Evolutionary conservation across 2,113 vertebrate genomes (phyloP), one percentile per base, ranked within the genome.

Genomic region (Lates calcarifer): DNA sequence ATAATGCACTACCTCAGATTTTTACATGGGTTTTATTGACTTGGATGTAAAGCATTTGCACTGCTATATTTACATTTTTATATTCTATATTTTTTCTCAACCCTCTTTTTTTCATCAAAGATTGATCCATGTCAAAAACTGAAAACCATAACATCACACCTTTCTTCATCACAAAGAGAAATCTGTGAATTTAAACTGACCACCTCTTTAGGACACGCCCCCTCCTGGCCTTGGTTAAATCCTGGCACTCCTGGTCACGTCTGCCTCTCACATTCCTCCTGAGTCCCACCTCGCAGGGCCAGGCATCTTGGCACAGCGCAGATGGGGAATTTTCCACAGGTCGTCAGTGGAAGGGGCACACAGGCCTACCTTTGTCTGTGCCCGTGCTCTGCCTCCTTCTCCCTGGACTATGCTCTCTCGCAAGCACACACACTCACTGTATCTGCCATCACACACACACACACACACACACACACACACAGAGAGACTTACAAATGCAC

Each of bases 281-380:
- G 67, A 82, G 77, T 80, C 79, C 85, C 56, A 43, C 85, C 78
- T 78, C 61, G 3, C 24, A 81, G 72, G 86, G 53, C 86, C 87
- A 85, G 83, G 84, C 89, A 41, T 85, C 87, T 91, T 94, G 91
- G 92, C 93, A 88, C 87, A 20, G 75, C 72, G 49, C 77, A 66
- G 86, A 83, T 18, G 56, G 89, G 90, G 90, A 93, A 94, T 93
- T 94, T 94, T 94, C 93, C 93, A 92, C 91, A 87, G 86, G 92
- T 91, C 86, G 80, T 82, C 83, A 80, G 82, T 80, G 89, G 84
- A 86, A 37, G 66, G 81, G 92, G 86, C 86, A 91, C 85, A 93
- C 89, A 94, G 90, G 72, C 84, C 63, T 84, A 93, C 92, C 93
- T 93, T 93, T 94, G 93, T 94, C 85, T 92, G 83, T 81, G 81